Evolutionary conservation across 2,113 vertebrate species (phyloP), one percentile per base, ranked within the genome.

Genomic region (Nematolebias whitei): DNA sequence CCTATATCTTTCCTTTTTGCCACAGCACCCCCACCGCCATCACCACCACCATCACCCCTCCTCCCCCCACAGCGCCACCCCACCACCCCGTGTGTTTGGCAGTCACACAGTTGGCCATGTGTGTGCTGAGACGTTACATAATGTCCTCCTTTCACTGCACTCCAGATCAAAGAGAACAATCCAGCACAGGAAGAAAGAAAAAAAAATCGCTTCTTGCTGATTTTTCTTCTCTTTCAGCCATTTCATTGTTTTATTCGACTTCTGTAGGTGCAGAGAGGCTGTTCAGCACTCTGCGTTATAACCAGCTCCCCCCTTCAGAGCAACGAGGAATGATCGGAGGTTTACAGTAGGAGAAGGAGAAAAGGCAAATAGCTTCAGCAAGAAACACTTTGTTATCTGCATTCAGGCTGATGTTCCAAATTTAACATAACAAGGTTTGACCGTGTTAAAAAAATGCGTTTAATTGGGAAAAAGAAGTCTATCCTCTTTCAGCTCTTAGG

Each of bases 71-170:
- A 35, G 5, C 10, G 32, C 32, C 32, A 35, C 74, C 72, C 66
- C 47, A 61, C 63, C 19, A 71, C 66, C 63, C 71, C 50, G 58
- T 87, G 87, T 88, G 85, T 87, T 91, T 90, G 88, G 82, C 88
- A 91, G 90, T 93, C 92, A 93, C 92, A 91, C 84, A 91, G 78
- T 90, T 82, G 82, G 88, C 87, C 92, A 93, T 92, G 92, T 92
- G 92, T 92, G 91, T 78, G 83, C 85, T 86, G 89, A 88, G 86
- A 90, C 44, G 78, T 93, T 93, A 92, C 90, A 90, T 93, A 93
- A 93, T 88, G 80, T 79, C 85, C 78, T 84, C 78, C 84, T 82
- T 89, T 89, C 80, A 80, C 89, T 75, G 72, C 76, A 69, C 78
- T 86, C 80, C 78, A 82, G 87, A 90, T 90, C 88, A 91, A 90